Base-by-base conservation (phyloP, 1,140 invertebrate species). In the Ceratosolen solmsi region DNA sequence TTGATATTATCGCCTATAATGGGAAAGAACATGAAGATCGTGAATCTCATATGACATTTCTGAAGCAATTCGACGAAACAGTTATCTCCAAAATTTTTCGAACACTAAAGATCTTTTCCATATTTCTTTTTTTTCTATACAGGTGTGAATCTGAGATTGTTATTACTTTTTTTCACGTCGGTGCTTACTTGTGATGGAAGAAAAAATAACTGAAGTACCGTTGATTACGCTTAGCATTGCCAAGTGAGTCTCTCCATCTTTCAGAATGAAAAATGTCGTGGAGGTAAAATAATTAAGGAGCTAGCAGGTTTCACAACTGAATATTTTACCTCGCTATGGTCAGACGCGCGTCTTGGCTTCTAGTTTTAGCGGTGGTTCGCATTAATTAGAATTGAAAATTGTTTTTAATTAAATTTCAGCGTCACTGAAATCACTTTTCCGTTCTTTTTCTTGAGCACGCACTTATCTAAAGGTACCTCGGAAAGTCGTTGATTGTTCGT, bases 331-430 rank as follows among this genome's bases (percentile, higher is more conserved):
- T 75, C 25, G 1, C 8, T 30, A 3, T 41, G 22, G 1, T 3
- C 5, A 72, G 27, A 17, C 11, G 36, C 33, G 25, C 0, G 27
- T 11, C 15, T 56, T 20, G 49, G 36, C 41, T 25, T 20, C 38
- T 9, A 20, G 30, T 20, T 36, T 65, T 20, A 65, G 7, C 36
- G 5, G 27, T 20, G 11, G 25, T 30, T 68, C 49, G 80, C 33
- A 75, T 76, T 81, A 81, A 81, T 81, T 76, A 54, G 60, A 81
- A 81, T 81, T 70, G 51, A 56, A 81, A 81, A 81, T 76, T 76
- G 49, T 76, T 81, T 81, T 75, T 58, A 75, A 81, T 81, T 81
- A 70, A 81, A 70, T 70, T 36, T 27, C 60, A 3, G 22, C 2
- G 13, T 36, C 7, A 8, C 20, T 36, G 60, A 36, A 65, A 36